Base-by-base conservation (phyloP, 2,797 vertebrate species). In the Neosilurus hyrtlii region DNA sequence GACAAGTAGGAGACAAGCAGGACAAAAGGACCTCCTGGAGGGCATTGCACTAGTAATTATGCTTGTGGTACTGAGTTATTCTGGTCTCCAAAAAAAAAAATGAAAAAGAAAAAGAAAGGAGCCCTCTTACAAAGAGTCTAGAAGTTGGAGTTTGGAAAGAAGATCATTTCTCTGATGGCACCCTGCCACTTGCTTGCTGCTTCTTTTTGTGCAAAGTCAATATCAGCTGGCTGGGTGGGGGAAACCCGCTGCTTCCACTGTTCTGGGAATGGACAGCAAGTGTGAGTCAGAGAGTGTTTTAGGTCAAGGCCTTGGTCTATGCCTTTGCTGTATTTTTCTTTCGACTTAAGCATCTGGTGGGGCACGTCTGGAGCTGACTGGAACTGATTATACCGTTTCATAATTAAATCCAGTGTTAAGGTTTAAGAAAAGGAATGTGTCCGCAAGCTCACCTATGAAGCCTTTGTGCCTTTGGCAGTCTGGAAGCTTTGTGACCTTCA, bases 171-270 rank as follows among this genome's bases (percentile, higher is more conserved):
- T n/a, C 52, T 70, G 74, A 62, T 3, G 24, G n/a, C 63, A n/a
- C 30, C 24, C 63, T 63, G 9, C 35, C 30, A 52, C 16, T 59
- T 56, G 35, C 63, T 54, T 24, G 20, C 26, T 24, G 37, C 15
- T 68, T n/a, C 62, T 57, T 80, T 62, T 62, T 73, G 54, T 75
- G 12, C 72, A 70, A 86, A 89, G 89, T 91, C 88, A 82, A 79
- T 88, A 85, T 89, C 59, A 54, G 24, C 43, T 82, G 86, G 81
- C 88, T 84, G 80, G 68, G 86, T 70, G 83, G 84, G 82, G 81
- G 78, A 86, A 85, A 88, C 90, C 90, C 84, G 72, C 84, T 89
- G 86, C 85, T 87, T 89, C 89, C 87, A 81, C 82, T 62, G 75
- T 59, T 84, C 84, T 83, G 86, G 84, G 88, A 89, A 83, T 54